Base-by-base conservation (phyloP, 2,888 invertebrate genomes). In the Dinocampus coccinellae region DNA sequence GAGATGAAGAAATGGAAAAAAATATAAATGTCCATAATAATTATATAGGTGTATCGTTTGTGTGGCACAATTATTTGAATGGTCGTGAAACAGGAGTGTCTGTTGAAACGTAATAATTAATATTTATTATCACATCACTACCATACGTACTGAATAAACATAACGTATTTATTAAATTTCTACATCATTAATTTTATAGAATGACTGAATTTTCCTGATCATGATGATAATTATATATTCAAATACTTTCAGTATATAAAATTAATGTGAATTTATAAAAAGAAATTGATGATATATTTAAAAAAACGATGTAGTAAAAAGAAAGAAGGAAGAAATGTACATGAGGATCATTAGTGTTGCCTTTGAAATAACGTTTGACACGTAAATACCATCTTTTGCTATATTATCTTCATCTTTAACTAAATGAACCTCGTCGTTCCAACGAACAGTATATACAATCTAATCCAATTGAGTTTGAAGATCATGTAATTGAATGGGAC, bases 391-490 rank as follows among this genome's bases (percentile, higher is more conserved):
- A 47, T 20, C 20, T n/a, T 47, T 33, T 16, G 20, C 13, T 52
- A 29, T 52, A 47, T n/a, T 52, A 52, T 53, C 33, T 53, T 34
- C 20, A 64, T 64, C 33, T 20, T 34, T 22, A 34, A 22, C 53
- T 52, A 64, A 64, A 53, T 29, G 20, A 53, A 52, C 52, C 20
- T 33, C 29, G 24, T 53, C 64, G 33, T 64, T 33, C 34, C 33
- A 47, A 58, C 9, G 29, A 63, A 57, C 57, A 33, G 33, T 29
- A 34, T 26, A 36, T 55, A 57, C 55, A 55, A 57, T 66, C 34
- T 66, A 66, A 65, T 65, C 55, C 53, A 55, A 65, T 65, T 55
- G 65, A 65, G 65, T 34, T 33, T 65, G 65, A 65, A 65, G 65
- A 55, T 34, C 55, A 65, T 53, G 53, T 55, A 65, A 66, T 66